Evolutionary conservation across 2,113 vertebrate genomes (phyloP), one percentile per base, ranked within the genome.

Genomic region (Lagopus muta): DNA sequence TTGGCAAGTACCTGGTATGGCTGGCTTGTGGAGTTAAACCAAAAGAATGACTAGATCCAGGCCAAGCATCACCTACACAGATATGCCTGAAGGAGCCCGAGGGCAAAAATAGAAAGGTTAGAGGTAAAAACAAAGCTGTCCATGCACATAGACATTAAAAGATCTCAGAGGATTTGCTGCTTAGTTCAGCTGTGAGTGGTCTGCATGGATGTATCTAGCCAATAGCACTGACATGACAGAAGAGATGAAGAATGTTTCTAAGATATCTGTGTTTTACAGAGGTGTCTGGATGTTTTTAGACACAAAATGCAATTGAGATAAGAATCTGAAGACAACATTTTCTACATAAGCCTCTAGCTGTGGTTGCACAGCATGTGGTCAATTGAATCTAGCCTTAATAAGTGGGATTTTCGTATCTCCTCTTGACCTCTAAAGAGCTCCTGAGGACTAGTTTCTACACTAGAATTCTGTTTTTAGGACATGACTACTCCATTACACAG

Each of bases 101-200:
- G 3, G 32, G 93, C 96, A 97, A 94, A 97, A 97, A 83, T 70
- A 95, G 95, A 95, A 96, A 96, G 83, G 54, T 93, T 57, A 73
- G 76, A 94, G 65, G 80, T 93, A 93, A 97, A 96, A 94, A 27
- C 50, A 95, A 92, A 90, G 32, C 71, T 90, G 64, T 76, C 21
- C 0, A 0, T 69, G 87, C 85, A 88, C 86, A 80, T 22, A 73
- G 47, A 55, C 65, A 21, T 87, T 78, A 36, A 80, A 95, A 96
- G 95, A 64, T 13, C 78, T 88, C 70, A 14, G 25, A 74, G 67
- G 84, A 11, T 54, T 86, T 89, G 60, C 3, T 13, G 54, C 73
- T 83, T 92, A 45, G 10, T 93, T 96, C 84, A 60, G 50, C 62
- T 96, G 78, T 62, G 87, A 88, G 78, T 15, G 8, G 58, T 66